Percentiles rank a stretch among this genome's conserved stretches.
Evolutionary conservation across 2,888 invertebrate species (phyloP).

Genomic region (Pristionchus arcanus): DNA sequence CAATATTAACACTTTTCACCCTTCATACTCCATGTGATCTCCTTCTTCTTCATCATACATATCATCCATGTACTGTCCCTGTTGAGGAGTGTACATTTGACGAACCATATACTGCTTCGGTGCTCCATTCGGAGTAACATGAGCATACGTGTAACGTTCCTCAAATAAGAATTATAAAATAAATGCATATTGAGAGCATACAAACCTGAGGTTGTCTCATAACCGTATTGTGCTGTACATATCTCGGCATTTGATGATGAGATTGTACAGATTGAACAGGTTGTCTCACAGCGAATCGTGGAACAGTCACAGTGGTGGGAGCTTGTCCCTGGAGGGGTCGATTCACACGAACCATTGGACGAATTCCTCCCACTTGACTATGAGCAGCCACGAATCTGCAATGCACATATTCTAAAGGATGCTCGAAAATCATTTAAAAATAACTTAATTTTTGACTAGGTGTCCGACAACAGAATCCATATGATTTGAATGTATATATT

Average conservation of each 20-base stretch:
- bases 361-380: slow-evolving; percentile 27
- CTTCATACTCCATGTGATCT: slow-evolving; percentile 43
- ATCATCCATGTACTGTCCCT: slow-evolving; percentile 43
- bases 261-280: not conserved
- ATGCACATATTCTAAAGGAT: not conserved
- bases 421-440: not conserved
- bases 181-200: not conserved
- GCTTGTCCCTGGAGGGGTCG: slow-evolving; percentile 9
- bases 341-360: slow-evolving; percentile 46
- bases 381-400: not conserved
- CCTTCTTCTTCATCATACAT: slow-evolving; percentile 51
- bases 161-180: not conserved
- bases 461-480: too few species aligned
- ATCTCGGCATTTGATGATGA: slow-evolving; percentile 24
- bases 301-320: slow-evolving; percentile 26
- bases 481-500: too few species aligned
- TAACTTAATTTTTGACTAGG: too few species aligned
- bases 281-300: slow-evolving; percentile 2
- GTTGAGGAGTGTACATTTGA: slow-evolving; percentile 29
- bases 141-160: slow-evolving; percentile 37
- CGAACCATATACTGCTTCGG: slow-evolving; percentile 36
- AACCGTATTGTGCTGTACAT: not conserved
- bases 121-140: slow-evolving; percentile 7
- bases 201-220: slow-evolving; percentile 28
- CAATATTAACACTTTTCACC: not conserved